Evolutionary conservation across 2,888 invertebrate genomes (phyloP), one percentile per base, ranked within the genome.

Genomic region (Mythimna impura): DNA sequence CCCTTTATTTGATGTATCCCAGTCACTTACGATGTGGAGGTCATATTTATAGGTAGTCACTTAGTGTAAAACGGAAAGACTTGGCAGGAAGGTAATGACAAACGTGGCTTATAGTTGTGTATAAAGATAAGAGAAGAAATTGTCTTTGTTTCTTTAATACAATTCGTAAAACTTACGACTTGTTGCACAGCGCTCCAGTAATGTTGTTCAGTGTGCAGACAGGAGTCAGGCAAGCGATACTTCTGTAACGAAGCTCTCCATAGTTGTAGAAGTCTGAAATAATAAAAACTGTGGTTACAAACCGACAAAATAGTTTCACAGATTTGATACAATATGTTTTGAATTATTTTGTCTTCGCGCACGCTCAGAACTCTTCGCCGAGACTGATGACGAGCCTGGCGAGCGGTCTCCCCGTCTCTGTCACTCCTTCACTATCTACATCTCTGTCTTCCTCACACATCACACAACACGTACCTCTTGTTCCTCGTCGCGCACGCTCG

Each of bases 161-260:
- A 57, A 55, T 17, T 7, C 4, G 20, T 58, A 30, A 58, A 0
- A 36, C 65, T 36, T 63, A 99, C 98, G 88, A 98, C 98, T 90
- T 98, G 97, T 92, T 99, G 99, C 54, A 99, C 98, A 87, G 98
- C 98, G 58, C 97, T 97, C 99, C 99, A 99, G 84, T 98, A 98
- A 90, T 98, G 98, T 55, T 97, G 94, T 50, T 95, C 94, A 0
- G 97, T 97, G 86, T 97, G 97, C 80, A 96, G 95, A 88, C 96
- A 97, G 85, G 97, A 97, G 88, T 97, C 97, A 3, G 98, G 96
- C 60, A 97, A 92, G 34, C 97, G 93, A 90, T 99, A 98, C n/a
- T 98, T 97, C 77, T 97, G 97, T 30, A 98, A 97, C 54, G 99
- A 98, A 58, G 97, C 97, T 74, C 98, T 97, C 94, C 99, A 98